Base-by-base conservation (phyloP, 1,140 invertebrate species). In the Brachionus rotundiformis region DNA sequence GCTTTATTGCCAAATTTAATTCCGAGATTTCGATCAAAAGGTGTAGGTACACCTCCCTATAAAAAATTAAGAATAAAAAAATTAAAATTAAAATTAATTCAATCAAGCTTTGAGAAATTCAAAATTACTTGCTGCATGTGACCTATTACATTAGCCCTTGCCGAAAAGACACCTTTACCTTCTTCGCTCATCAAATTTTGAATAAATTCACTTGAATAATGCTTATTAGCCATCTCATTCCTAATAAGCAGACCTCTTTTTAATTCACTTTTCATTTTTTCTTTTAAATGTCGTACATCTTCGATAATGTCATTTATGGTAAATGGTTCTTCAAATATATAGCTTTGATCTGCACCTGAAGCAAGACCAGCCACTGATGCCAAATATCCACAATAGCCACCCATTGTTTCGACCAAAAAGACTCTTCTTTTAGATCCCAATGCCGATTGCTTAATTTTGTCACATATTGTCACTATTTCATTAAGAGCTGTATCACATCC, bases 401-500 rank as follows among this genome's bases (percentile, higher is more conserved):
- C 96, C 96, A 99, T 99, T 0, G 96, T 98, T 90, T 99, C 98
- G 83, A 99, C 94, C 19, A 99, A 92, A 88, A 99, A 99, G 1
- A 90, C 88, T 65, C 90, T 85, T 33, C 90, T 84, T 73, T 89
- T 90, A 4, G 89, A 90, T 63, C 90, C 90, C 36, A 87, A 88
- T 1, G 90, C 89, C n/a, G 89, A 90, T 83, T 90, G 90, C 83
- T 90, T 90, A 77, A 90, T 98, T 54, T 96, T 92, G 88, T 99
- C 97, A 88, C 95, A 98, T 84, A 98, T 98, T 41, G 68, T 73
- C 25, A 73, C 68, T 44, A 73, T 99, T 90, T 99, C 97, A 89
- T 99, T 99, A 5, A 98, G 89, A 5, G 98, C 96, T 8, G 98
- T 99, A 85, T 99, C 98, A 84, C 93, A 94, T 47, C 98, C 98